These are phyloP conservation scores for Anas georgica DNA, from an alignment of 2,797 vertebrate genomes.

Conservation along the genomic window DNA sequence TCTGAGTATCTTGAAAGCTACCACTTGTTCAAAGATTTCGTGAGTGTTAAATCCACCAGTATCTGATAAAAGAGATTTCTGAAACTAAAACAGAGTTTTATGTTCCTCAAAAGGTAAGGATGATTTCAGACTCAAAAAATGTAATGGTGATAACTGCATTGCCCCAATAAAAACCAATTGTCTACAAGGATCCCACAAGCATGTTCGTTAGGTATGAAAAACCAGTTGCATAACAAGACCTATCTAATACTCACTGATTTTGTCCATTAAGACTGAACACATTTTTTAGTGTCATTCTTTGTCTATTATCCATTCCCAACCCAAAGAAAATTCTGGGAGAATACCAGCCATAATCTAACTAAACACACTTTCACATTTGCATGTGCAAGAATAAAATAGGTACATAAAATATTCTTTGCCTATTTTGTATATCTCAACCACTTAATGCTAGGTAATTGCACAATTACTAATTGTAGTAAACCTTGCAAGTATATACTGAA, in stretches of 20 bases:
- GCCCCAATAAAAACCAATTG: background rate
- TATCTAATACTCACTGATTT: background rate
- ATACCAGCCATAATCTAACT: background rate
- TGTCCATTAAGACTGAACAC: background rate
- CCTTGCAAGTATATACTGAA: background rate
- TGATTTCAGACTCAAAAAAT: background rate
- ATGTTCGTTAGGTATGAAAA: background rate
- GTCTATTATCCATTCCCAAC: background rate
- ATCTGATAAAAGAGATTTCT: background rate
- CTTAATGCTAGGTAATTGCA: background rate
- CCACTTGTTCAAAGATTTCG: background rate
- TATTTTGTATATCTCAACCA: background rate
- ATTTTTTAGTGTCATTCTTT: background rate
- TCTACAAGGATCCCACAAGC: background rate
- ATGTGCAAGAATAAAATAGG: background rate
- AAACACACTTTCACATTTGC: background rate
- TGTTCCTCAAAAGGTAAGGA: background rate
- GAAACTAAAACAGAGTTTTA: background rate
- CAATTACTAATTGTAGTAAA: background rate
- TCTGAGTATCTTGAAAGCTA: background rate
- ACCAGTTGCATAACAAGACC: background rate
- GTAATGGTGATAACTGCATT: background rate
- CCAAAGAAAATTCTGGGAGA: background rate
- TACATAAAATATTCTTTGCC: background rate
- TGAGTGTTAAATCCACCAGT: background rate